These are phyloP conservation scores for Podarcis siculus DNA, from an alignment of 2,797 vertebrate genomes.

Conservation along the genomic window DNA sequence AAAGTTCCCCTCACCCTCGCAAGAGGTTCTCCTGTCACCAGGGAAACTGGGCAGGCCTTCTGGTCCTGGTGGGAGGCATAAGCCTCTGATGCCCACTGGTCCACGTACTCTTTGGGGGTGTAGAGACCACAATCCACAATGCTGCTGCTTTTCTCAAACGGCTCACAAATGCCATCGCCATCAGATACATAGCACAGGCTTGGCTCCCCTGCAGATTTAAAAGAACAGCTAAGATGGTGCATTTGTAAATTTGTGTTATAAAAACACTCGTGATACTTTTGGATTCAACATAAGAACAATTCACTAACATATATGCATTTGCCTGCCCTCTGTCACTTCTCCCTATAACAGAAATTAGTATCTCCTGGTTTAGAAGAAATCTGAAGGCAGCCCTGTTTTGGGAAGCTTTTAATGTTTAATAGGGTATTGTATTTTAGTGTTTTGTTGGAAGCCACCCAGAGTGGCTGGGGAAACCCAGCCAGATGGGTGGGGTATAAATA, in stretches of 20 bases:
- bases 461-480: no score
- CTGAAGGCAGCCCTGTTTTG: no score
- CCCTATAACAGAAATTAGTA: background rate
- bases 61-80: constrained; percentile 85
- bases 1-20: constrained; percentile 74
- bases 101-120: constrained; percentile 84
- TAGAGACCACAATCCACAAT: constrained; percentile 88
- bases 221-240: background rate
- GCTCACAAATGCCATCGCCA: constrained; percentile 89
- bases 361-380: no score
- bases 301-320: background rate
- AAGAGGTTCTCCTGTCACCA: constrained; percentile 87
- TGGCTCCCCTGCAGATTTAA: constrained; percentile 85
- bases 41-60: constrained; percentile 82
- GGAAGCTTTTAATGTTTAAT: no score
- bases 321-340: background rate
- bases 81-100: constrained; percentile 90
- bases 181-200: constrained; percentile 91
- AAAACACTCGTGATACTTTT: background rate
- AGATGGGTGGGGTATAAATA: no score
- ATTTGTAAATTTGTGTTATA: background rate
- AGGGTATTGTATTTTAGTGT: no score
- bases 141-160: constrained; percentile 86
- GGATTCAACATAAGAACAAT: background rate
- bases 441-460: no score